Evolutionary conservation across 2,888 invertebrate species (phyloP).

Genomic region (Lasioglossum pauxillum): DNA sequence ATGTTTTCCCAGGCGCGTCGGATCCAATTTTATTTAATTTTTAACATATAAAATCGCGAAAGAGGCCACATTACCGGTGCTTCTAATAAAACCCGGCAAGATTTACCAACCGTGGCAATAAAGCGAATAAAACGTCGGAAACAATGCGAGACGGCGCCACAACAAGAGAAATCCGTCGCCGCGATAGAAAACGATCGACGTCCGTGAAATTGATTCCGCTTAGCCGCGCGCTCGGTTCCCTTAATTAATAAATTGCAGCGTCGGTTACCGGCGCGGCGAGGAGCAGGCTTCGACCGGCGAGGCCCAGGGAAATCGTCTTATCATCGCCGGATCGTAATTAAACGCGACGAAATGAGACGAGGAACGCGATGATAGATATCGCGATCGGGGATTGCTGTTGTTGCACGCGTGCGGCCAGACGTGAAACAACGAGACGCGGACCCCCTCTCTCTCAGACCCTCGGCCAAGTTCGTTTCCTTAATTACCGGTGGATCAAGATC

Average conservation of each 20-base stretch:
- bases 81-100: constrained; percentile 23
- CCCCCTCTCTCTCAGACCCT: background rate
- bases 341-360: constrained; percentile 30
- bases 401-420: constrained; percentile 11
- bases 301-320: constrained; percentile 8
- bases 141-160: constrained; percentile 16
- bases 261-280: constrained; percentile 1
- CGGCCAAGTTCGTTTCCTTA: constrained; percentile 17
- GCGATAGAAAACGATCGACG: constrained; percentile 19
- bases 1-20: too few species aligned
- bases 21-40: too few species aligned
- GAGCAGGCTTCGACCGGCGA: background rate
- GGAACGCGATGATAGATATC: constrained; percentile 26
- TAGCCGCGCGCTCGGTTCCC: constrained; percentile 2
- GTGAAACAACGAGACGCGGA: constrained; percentile 10
- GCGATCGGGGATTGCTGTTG: constrained; percentile 27
- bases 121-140: constrained; percentile 3
- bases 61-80: background rate
- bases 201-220: constrained; percentile 39
- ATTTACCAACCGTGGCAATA: constrained; percentile 18
- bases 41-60: background rate
- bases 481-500: constrained; percentile 21
- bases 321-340: constrained; percentile 41
- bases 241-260: constrained; percentile 46
- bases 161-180: background rate